A percentile compares a stretch with the other conserved stretches of the same genome.
phyloP scores from a whole-genome alignment of 2,797 vertebrate genomes.

The Spea hammondii region DNA sequence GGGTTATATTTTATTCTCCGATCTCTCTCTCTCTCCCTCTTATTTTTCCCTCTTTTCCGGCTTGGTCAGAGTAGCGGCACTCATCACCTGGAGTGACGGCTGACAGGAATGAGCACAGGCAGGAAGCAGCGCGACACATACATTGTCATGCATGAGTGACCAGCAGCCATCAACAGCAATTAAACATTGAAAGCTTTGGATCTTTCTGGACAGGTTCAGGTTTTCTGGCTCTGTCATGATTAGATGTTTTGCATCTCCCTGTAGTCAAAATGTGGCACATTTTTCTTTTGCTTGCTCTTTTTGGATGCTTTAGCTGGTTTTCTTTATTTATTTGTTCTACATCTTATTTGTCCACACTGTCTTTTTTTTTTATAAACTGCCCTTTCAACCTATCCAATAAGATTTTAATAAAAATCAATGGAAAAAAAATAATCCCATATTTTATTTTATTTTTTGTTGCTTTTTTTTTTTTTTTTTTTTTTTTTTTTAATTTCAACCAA shows the following conservation, averaged over 20 bases:
- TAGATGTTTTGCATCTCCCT: constrained; percentile 75
- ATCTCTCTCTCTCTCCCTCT: not conserved
- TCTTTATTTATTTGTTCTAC: too few species aligned
- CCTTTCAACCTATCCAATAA: too few species aligned
- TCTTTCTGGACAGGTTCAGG: constrained; percentile 81
- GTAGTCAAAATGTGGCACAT: constrained; percentile 71
- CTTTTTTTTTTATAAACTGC: too few species aligned
- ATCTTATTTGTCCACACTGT: too few species aligned
- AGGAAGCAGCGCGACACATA: constrained; percentile 66
- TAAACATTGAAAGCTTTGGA: constrained; percentile 69
- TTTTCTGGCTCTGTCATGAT: constrained; percentile 77
- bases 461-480: too few species aligned
- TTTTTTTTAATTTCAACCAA: too few species aligned
- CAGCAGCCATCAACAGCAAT: constrained; percentile 80
- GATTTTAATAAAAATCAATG: too few species aligned
- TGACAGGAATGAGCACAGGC: constrained; percentile 76
- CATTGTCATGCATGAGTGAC: constrained; percentile 76
- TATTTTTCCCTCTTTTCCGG: constrained; percentile 32
- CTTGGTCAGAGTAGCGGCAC: constrained; percentile 57
- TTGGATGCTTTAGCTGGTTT: constrained; percentile 46
- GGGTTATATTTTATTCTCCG: not conserved
- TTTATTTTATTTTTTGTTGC: too few species aligned
- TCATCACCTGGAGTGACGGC: constrained; percentile 79
- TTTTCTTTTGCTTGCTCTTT: constrained; percentile 69
- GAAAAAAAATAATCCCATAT: too few species aligned